phyloP scores from a whole-genome alignment of 2,888 invertebrate genomes.

The Drosophila longiperda region DNA sequence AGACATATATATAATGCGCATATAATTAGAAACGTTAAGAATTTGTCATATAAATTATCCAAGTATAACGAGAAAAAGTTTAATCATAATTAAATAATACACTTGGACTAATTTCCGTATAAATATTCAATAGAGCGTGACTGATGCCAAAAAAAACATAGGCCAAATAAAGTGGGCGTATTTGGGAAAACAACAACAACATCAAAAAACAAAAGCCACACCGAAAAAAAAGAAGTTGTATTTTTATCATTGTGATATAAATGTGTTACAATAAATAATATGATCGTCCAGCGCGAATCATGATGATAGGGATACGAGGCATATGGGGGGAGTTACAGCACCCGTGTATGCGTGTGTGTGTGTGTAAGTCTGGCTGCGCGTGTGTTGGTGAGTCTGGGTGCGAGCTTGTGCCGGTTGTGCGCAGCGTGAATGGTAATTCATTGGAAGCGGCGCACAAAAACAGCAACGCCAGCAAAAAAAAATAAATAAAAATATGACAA shows the following conservation, averaged over 20 bases:
- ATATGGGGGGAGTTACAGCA: background rate
- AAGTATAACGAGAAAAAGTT: conserved; percentile 6
- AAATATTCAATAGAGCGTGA: conserved; percentile 69
- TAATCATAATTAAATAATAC: conserved; percentile 26
- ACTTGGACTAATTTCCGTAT: conserved; percentile 59
- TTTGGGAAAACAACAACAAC: conserved; percentile 34
- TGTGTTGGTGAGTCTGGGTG: conserved; percentile 5
- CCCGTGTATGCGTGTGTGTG: conserved; percentile 30
- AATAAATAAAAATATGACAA: conserved; percentile 6
- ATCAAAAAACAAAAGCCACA: conserved; percentile 15
- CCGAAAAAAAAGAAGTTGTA: conserved; percentile 11
- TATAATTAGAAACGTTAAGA: background rate
- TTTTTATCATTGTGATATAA: conserved; percentile 59
- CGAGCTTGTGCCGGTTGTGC: conserved; percentile 24
- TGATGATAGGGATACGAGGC: background rate
- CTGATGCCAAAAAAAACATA: conserved; percentile 32
- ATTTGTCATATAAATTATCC: conserved; percentile 35
- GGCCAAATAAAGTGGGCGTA: conserved; percentile 46
- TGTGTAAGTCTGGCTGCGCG: conserved; percentile 4
- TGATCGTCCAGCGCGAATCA: conserved; percentile 50
- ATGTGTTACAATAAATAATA: conserved; percentile 81
- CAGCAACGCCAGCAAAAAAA: conserved; percentile 51
- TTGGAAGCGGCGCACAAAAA: conserved; percentile 56
- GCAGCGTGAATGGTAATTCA: conserved; percentile 58
- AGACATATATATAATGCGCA: background rate